Conservation (phyloP, 1,140 invertebrate genomes). For the Drusus annulatus region DNA sequence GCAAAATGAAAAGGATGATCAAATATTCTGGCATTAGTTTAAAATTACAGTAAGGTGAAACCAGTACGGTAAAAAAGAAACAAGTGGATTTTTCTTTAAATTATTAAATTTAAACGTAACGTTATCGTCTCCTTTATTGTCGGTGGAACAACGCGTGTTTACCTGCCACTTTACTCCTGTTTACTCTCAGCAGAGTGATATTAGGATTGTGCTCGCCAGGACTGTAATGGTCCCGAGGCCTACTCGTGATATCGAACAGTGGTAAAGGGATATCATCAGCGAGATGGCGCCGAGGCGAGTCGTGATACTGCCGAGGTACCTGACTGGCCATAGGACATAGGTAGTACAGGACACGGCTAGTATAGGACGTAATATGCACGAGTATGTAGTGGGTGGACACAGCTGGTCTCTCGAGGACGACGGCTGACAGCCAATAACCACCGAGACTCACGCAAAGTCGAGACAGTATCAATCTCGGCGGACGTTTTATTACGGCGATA, state of each 20-base stretch:
- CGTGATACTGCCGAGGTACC: background rate
- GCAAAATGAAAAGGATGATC: too few species aligned
- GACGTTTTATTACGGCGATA: background rate
- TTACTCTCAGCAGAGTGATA: background rate
- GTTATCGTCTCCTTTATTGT: too few species aligned
- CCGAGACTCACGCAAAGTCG: background rate
- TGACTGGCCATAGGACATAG: background rate
- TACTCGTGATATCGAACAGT: conserved; percentile 18
- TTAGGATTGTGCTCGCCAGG: background rate
- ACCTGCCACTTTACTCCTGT: background rate
- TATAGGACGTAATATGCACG: too few species aligned
- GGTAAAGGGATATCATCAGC: conserved; percentile 18
- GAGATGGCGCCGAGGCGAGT: conserved; percentile 7
- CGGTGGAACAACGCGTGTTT: background rate
- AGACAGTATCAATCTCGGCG: conserved; percentile 9
- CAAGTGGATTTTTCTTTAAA: too few species aligned
- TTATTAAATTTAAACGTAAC: too few species aligned
- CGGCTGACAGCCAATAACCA: too few species aligned
- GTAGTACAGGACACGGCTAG: too few species aligned
- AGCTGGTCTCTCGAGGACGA: too few species aligned
- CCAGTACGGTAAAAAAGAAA: too few species aligned
- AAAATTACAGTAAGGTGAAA: too few species aligned
- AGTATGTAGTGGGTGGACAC: too few species aligned
- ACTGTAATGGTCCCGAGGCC: conserved; percentile 27
- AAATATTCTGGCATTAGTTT: too few species aligned